Base-by-base conservation (phyloP, 2,113 vertebrate species). In the Elaphurus davidianus region DNA sequence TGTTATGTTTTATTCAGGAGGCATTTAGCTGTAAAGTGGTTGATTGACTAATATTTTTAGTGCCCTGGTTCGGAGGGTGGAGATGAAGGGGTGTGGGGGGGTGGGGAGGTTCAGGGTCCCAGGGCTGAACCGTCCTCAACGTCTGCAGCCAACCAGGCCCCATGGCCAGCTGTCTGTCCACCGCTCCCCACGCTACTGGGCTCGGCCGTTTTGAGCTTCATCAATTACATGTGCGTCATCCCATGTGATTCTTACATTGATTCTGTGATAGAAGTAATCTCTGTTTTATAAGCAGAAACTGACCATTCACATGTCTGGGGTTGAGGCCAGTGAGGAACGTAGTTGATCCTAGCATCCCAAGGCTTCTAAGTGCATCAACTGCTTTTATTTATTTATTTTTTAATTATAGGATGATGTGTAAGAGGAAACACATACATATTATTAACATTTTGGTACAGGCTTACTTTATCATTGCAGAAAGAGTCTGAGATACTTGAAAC, bases 1-100 rank as follows among this genome's bases (percentile, higher is more conserved):
- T 55, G 43, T 40, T 67, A 94, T 95, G 17, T 98, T 98, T 97
- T 97, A 94, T 97, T 95, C 60, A 97, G 94, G 67, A 92, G 91
- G 85, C 76, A 13, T 92, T 97, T 88, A 86, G 76, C 76, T 90
- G 28, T 78, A 71, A 96, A 76, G 74, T 33, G 33, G 89, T 71
- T 96, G 86, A 27, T 43, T n/a, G 81, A 57, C 60, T 60, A 30
- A 27, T 76, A 40, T 82, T 82, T 97, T 33, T 17, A 45, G 50
- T 36, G 36, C 33, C 36, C 59, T 62, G 30, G 78, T 52, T 78
- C 57, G 17, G 30, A 55, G 8, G 6, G 0, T 67, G 43, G 91
- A 67, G 36, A 33, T 7, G 55, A 40, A 87, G 50, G 28, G 25
- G 2, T 36, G 1, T 28, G 47, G 57, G 30, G 15, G 43, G 59